phyloP scores from a whole-genome alignment of 2,797 vertebrate species.

The Lagocephalus sceleratus region DNA sequence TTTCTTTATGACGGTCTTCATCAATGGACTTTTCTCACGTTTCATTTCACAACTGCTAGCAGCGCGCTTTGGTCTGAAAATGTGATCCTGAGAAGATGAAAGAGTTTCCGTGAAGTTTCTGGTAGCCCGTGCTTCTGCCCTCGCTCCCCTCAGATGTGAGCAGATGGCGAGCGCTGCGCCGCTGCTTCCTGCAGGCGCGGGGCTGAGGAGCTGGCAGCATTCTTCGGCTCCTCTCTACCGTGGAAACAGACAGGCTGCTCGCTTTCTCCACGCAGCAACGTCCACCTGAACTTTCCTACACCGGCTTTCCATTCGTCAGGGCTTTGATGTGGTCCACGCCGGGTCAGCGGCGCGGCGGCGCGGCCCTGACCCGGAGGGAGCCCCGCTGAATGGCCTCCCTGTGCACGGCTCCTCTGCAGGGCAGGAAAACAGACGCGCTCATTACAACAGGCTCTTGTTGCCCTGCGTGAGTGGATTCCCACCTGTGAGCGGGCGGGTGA shows the following conservation, averaged over 20 bases:
- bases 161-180: constrained; percentile 50
- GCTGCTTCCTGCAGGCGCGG: constrained; percentile 45
- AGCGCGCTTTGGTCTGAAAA: too few relatives aligned
- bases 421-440: constrained; percentile 38
- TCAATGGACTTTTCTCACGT: too few relatives aligned
- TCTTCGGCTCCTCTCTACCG: constrained; percentile 43
- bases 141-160: constrained; percentile 28
- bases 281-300: constrained; percentile 47
- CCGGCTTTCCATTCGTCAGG: constrained; percentile 26
- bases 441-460: constrained; percentile 63
- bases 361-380: constrained; percentile 47
- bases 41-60: too few relatives aligned
- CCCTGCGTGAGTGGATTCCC: constrained; percentile 67
- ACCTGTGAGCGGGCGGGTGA: constrained; percentile 60
- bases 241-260: constrained; percentile 28
- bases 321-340: constrained; percentile 49
- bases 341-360: constrained; percentile 50
- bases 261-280: constrained; percentile 18
- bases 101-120: constrained; percentile 7
- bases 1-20: too few relatives aligned
- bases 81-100: constrained; percentile 3
- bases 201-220: constrained; percentile 48
- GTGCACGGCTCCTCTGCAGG: constrained; percentile 41
- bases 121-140: constrained; percentile 15
- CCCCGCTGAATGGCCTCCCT: constrained; percentile 62